phyloP scores from a whole-genome alignment of 92 coral and sea anemone genomes.

The Anthopleura xanthogrammica region DNA sequence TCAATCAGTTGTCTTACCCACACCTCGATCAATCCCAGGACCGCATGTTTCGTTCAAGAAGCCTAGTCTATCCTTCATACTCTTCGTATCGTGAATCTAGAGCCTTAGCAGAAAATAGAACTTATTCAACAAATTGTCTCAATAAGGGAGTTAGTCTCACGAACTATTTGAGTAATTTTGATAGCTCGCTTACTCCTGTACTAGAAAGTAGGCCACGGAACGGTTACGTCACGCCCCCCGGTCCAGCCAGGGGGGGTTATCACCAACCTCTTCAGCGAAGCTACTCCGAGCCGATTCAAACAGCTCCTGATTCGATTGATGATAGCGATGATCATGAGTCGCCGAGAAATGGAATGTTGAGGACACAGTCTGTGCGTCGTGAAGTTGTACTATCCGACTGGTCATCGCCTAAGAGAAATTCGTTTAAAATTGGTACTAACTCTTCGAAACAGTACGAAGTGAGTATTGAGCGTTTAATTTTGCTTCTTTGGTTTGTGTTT shows the following conservation, averaged over 20 bases:
- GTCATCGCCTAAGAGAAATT: conserved; percentile 14
- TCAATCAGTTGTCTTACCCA: conserved; percentile 25
- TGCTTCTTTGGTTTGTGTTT: not conserved
- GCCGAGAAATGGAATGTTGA: conserved; percentile 12
- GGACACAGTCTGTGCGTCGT: conserved; percentile 16
- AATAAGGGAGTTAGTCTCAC: conserved; percentile 27
- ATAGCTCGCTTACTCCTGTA: conserved; percentile 17
- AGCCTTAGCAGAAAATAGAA: conserved; percentile 20
- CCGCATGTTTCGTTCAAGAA: conserved; percentile 20
- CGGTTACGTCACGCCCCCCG: conserved; percentile 1
- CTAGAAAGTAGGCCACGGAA: conserved; percentile 18
- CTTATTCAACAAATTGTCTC: conserved; percentile 23
- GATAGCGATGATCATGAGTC: not conserved
- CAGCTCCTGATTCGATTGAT: not conserved
- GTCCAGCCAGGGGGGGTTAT: not conserved
- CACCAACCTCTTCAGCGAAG: conserved; percentile 30
- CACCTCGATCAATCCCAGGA: conserved; percentile 17
- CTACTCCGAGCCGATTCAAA: conserved; percentile 25
- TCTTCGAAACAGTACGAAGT: conserved; percentile 35
- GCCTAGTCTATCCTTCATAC: conserved; percentile 27
- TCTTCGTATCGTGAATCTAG: conserved; percentile 6
- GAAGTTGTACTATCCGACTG: conserved; percentile 6
- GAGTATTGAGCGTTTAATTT: not conserved
- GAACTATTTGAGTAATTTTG: conserved; percentile 37
- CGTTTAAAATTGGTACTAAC: conserved; percentile 15